Evolutionary conservation across 2,888 invertebrate species (phyloP).

Genomic region (Spodoptera picta): DNA sequence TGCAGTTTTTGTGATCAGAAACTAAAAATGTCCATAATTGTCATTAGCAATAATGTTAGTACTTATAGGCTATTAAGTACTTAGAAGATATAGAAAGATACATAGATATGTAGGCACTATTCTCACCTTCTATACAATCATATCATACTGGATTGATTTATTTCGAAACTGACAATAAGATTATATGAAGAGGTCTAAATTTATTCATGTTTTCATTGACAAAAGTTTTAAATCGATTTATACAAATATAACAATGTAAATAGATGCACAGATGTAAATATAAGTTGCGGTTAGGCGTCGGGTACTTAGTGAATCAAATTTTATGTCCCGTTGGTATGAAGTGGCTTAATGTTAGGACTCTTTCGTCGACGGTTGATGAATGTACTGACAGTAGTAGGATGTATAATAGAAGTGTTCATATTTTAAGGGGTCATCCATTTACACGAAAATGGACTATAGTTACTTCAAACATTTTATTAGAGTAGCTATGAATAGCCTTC

Average conservation of each 20-base stretch:
- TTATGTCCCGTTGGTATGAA: conserved; percentile 25
- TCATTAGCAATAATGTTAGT: conserved; percentile 71
- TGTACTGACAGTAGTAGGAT: conserved; percentile 38
- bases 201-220: conserved; percentile 29
- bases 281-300: conserved; percentile 42
- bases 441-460: no score
- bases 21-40: conserved; percentile 58
- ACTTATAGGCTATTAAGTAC: conserved; percentile 71
- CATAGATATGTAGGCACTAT: conserved; percentile 34
- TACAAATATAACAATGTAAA: conserved; percentile 59
- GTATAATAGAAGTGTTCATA: conserved; percentile 32
- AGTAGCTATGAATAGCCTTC: no score
- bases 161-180: conserved; percentile 60
- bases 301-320: conserved; percentile 26
- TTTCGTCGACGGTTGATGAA: conserved; percentile 32
- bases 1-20: conserved; percentile 35
- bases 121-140: conserved; percentile 50
- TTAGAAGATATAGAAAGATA: conserved; percentile 58
- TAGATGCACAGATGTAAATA: conserved; percentile 63
- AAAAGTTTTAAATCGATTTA: conserved; percentile 22
- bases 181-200: conserved; percentile 51
- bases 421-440: background rate
- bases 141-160: conserved; percentile 33
- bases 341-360: conserved; percentile 50
- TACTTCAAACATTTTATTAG: no score